phyloP scores from a whole-genome alignment of 2,888 invertebrate species.

The Tenthredo amoena region DNA sequence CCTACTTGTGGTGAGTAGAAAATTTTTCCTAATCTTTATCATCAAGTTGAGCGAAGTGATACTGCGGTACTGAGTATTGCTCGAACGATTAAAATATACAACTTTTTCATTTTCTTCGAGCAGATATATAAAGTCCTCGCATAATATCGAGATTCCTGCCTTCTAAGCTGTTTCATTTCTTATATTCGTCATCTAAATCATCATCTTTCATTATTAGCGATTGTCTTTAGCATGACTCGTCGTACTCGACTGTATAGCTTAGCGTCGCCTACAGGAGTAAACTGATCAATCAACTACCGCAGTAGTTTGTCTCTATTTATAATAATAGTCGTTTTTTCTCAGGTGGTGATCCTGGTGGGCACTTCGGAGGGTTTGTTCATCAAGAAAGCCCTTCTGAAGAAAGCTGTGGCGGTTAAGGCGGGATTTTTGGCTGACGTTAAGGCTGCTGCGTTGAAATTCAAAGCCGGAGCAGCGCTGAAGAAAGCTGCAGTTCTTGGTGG shows the following conservation, averaged over 20 bases:
- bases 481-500: conserved; percentile 47
- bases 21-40: not conserved
- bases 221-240: not conserved
- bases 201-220: not conserved
- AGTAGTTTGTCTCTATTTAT: not conserved
- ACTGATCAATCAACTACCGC: too few species aligned
- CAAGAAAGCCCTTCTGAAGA: conserved; percentile 47
- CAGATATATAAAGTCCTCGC: not conserved
- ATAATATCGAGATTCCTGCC: not conserved
- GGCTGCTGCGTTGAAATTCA: conserved; percentile 46
- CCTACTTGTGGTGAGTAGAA: conserved; percentile 51
- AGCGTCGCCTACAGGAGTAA: not conserved
- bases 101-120: not conserved
- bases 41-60: not conserved
- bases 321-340: not conserved
- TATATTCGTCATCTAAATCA: not conserved
- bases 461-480: conserved; percentile 53
- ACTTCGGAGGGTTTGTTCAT: conserved; percentile 45
- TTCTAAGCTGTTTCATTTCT: not conserved
- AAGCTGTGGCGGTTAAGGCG: conserved; percentile 35
- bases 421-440: conserved; percentile 51
- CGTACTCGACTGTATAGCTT: not conserved
- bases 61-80: too few species aligned
- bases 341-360: conserved; percentile 49
- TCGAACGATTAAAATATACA: not conserved